Conservation (phyloP, 1,140 invertebrate genomes). For the Drosophila sp. region DNA sequence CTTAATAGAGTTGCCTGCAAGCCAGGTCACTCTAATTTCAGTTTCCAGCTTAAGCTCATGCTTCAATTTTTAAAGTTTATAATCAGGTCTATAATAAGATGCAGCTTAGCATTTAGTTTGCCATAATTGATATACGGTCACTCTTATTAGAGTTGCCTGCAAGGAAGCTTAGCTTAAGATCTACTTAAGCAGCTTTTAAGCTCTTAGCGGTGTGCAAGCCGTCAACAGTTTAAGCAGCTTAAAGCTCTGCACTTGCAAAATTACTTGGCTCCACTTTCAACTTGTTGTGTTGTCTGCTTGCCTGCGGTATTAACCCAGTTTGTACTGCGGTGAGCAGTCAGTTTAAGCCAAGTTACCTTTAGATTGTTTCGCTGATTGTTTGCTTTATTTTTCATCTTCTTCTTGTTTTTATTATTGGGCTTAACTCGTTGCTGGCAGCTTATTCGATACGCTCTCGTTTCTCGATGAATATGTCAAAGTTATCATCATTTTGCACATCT, state of each 20-base stretch:
- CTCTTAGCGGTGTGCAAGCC: neutral
- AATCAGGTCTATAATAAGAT: no score
- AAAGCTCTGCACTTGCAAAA: constrained; percentile 20
- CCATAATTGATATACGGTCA: neutral
- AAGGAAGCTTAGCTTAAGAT: neutral
- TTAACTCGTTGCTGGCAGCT: constrained; percentile 20
- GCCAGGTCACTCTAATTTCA: neutral
- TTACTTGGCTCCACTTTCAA: neutral
- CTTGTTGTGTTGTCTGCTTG: constrained; percentile 13
- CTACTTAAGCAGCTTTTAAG: constrained; percentile 13
- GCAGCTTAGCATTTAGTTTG: neutral
- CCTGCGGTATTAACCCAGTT: constrained; percentile 38
- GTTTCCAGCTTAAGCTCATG: no score
- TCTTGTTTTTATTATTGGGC: constrained; percentile 26
- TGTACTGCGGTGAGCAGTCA: constrained; percentile 15
- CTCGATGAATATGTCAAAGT: constrained; percentile 51
- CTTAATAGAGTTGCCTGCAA: no score
- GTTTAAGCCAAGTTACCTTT: constrained; percentile 18
- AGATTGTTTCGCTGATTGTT: constrained; percentile 4
- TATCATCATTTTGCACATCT: constrained; percentile 51
- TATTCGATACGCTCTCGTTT: constrained; percentile 24
- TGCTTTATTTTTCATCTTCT: neutral
- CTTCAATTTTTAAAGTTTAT: no score
- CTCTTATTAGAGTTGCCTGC: constrained; percentile 3
- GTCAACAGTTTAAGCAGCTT: constrained; percentile 23